These are phyloP conservation scores for Phrynocephalus forsythii DNA, from an alignment of 2,797 vertebrate species.

Conservation along the genomic window DNA sequence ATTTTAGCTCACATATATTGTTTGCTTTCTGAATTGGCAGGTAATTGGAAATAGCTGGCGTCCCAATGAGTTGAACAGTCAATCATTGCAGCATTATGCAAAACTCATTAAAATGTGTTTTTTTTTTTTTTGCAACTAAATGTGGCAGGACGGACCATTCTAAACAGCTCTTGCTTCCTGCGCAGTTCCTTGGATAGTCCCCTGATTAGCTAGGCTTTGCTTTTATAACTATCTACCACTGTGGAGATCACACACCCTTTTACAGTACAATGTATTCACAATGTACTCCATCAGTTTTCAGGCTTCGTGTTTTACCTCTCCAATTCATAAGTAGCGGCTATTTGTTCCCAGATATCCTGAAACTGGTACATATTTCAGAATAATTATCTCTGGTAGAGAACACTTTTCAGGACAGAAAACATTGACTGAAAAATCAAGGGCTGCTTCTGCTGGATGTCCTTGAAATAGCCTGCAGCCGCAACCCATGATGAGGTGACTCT, in stretches of 20 bases:
- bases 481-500: constrained; percentile 47
- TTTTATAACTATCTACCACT: constrained; percentile 2
- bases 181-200: constrained; percentile 21
- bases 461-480: not conserved
- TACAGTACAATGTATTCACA: not conserved
- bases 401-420: not conserved
- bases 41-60: constrained; percentile 38
- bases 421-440: constrained; percentile 5
- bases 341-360: constrained; percentile 14
- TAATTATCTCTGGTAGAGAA: constrained; percentile 23
- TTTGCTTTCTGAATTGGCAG: constrained; percentile 25
- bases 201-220: constrained; percentile 26
- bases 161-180: constrained; percentile 33
- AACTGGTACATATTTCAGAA: constrained; percentile 5
- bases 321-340: constrained; percentile 33
- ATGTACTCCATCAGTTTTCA: constrained; percentile 16
- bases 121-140: fast-evolving
- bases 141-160: not conserved
- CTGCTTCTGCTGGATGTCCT: constrained; percentile 20
- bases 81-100: constrained; percentile 26
- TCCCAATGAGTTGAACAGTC: constrained; percentile 19
- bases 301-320: constrained; percentile 22
- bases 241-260: constrained; percentile 20
- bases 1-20: constrained; percentile 15
- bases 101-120: constrained; percentile 27